Evolutionary conservation across 2,113 vertebrate genomes (phyloP).

Genomic region (Coptodon bakossiorum): DNA sequence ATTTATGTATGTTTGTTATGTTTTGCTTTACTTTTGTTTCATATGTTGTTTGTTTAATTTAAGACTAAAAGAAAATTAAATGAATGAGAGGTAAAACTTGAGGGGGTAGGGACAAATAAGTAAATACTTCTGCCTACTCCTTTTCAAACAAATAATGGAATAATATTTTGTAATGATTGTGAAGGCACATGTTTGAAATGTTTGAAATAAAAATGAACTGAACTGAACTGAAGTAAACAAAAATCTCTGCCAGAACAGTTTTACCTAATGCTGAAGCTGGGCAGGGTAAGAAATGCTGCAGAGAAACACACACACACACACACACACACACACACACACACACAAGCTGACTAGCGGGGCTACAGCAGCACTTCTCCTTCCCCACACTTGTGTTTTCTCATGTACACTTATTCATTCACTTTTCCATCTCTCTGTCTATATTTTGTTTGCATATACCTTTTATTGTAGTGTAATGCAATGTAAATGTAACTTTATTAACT

Average conservation of each 20-base stretch:
- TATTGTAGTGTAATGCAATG: background rate
- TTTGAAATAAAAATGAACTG: no score
- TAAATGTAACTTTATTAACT: background rate
- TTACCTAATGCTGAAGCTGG: background rate
- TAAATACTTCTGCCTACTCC: no score
- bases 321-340: rapidly evolving
- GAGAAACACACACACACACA: background rate
- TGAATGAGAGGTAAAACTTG: no score
- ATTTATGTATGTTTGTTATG: no score
- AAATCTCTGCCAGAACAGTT: background rate
- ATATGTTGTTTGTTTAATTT: no score
- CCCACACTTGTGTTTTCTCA: background rate
- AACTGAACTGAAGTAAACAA: background rate
- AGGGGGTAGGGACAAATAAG: no score
- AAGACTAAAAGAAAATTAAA: no score
- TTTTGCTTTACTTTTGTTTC: no score
- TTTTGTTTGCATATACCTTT: background rate
- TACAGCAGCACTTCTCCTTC: conserved; percentile 16
- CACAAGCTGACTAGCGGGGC: background rate
- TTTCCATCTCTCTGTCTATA: background rate
- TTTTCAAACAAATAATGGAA: no score
- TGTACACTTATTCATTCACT: conserved; percentile 2
- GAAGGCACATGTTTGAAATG: no score
- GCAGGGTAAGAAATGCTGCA: conserved; percentile 5
- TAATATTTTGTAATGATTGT: no score